A percentile compares a stretch with the other conserved stretches of the same genome.
These are phyloP conservation scores for Rana temporaria DNA, from an alignment of 2,113 vertebrate species.

Conservation along the genomic window DNA sequence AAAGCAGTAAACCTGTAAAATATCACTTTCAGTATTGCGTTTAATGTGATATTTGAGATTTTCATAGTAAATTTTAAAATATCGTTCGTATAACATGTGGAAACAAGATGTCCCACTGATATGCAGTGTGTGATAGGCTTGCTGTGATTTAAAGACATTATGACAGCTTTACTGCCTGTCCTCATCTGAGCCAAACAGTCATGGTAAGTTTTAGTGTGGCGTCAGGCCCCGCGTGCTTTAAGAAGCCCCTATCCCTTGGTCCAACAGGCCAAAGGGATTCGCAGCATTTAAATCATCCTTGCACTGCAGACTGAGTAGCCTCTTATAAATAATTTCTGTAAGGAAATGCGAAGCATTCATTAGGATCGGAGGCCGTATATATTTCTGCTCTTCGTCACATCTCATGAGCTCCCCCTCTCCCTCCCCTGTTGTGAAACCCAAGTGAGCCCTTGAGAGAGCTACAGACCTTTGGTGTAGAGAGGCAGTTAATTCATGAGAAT, in stretches of 20 bases:
- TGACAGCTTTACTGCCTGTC: conserved; percentile 74
- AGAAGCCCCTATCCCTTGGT: conserved; percentile 60
- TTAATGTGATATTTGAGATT: conserved; percentile 38
- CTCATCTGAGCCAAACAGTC: conserved; percentile 70
- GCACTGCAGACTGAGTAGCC: conserved; percentile 60
- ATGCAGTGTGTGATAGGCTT: conserved; percentile 59
- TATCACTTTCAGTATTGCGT: conserved; percentile 27
- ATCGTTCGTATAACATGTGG: conserved; percentile 60
- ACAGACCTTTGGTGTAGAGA: conserved; percentile 61
- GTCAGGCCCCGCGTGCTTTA: conserved; percentile 67
- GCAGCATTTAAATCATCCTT: conserved; percentile 70
- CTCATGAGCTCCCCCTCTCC: conserved; percentile 62
- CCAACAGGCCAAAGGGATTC: conserved; percentile 70
- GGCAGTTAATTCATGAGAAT: conserved; percentile 61
- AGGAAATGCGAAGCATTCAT: conserved; percentile 73
- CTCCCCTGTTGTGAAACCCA: conserved; percentile 62
- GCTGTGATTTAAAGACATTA: conserved; percentile 72
- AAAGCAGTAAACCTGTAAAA: conserved; percentile 17
- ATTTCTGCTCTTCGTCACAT: conserved; percentile 73
- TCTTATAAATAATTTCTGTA: conserved; percentile 78
- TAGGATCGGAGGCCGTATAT: conserved; percentile 70
- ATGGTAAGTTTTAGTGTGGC: conserved; percentile 73
- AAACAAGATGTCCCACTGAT: conserved; percentile 68
- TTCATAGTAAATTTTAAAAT: conserved; percentile 13
- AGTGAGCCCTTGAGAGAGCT: conserved; percentile 56